phyloP scores from a whole-genome alignment of 92 coral and sea anemone species.

The Siderastrea siderea region DNA sequence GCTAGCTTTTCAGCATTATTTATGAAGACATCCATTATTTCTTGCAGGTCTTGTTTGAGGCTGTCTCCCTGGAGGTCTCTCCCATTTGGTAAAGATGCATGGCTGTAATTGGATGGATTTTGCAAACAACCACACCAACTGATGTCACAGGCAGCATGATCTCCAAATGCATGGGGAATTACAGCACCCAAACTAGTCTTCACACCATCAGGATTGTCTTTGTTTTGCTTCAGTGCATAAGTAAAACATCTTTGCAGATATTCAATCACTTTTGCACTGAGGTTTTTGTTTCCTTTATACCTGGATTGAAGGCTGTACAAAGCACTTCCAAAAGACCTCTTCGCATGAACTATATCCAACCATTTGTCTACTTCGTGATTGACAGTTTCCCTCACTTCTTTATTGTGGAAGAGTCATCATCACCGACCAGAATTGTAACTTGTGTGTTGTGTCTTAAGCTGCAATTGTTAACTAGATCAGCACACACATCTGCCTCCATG shows the following conservation, averaged over 20 bases:
- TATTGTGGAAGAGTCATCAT: constrained; percentile 53
- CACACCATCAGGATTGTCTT: constrained; percentile 30
- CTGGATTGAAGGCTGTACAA: constrained; percentile 29
- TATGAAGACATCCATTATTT: constrained; percentile 18
- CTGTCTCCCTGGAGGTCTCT: constrained; percentile 41
- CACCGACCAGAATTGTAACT: constrained; percentile 37
- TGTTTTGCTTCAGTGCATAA: constrained; percentile 49
- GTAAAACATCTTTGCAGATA: too few relatives aligned
- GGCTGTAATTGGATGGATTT: constrained; percentile 37
- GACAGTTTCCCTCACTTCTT: constrained; percentile 41
- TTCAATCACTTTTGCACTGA: constrained; percentile 39
- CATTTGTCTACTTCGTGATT: constrained; percentile 27
- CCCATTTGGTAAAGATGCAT: constrained; percentile 49
- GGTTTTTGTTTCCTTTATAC: constrained; percentile 36
- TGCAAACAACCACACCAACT: constrained; percentile 57
- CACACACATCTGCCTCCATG: too few relatives aligned
- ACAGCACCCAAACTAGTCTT: constrained; percentile 44
- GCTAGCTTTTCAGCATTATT: constrained; percentile 42
- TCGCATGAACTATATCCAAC: constrained; percentile 40
- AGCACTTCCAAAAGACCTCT: constrained; percentile 24
- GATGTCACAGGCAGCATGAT: constrained; percentile 34
- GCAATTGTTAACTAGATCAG: background rate
- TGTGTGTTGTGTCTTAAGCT: background rate
- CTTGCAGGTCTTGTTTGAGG: constrained; percentile 21
- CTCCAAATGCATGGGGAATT: constrained; percentile 60